Base-by-base conservation (phyloP, 2,888 invertebrate genomes). In the Campoplex capitator region DNA sequence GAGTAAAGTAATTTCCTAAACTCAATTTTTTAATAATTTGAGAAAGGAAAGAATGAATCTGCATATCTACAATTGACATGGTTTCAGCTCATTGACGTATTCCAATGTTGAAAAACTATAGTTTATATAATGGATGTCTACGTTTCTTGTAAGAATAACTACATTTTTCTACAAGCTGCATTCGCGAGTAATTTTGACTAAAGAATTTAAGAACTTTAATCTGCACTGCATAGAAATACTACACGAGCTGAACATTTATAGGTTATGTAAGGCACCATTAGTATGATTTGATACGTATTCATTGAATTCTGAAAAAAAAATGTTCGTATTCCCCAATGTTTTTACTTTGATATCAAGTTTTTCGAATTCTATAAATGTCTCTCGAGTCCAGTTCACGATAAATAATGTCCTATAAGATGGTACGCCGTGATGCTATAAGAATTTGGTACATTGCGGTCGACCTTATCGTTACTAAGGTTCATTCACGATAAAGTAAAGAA, bases 401-500 rank as follows among this genome's bases (percentile, higher is more conserved):
- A 81, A 73, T 80, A 80, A 80, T 81, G 65, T 42, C 6, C 23
- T 62, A 23, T 8, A 51, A 80, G 6, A 42, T 45, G 56, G 54
- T 62, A 13, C 38, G 18, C 38, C 13, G 7, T 38, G 28, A 65
- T n/a, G 38, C 48, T 48, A 42, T 28, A 38, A 51, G 54, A 74
- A 74, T 81, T 74, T 42, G 81, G 48, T 62, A 74, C 42, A 28
- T 3, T n/a, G 56, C 62, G 11, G 48, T 81, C 74, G 35, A 74
- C 54, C 54, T 83, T 74, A 48, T 79, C 62, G 58, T 54, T n/a
- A 42, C 45, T 56, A 35, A 51, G 73, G 76, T 80, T 78, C 67
- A 67, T 76, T 62, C 73, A 18, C 75, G 67, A 83, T 83, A 79
- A 79, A 79, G 74, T 54, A 58, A 48, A 71, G 86, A 73, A 79